Conservation (phyloP, 2,113 vertebrate species). For the Thalassarche chlororhynchos region DNA sequence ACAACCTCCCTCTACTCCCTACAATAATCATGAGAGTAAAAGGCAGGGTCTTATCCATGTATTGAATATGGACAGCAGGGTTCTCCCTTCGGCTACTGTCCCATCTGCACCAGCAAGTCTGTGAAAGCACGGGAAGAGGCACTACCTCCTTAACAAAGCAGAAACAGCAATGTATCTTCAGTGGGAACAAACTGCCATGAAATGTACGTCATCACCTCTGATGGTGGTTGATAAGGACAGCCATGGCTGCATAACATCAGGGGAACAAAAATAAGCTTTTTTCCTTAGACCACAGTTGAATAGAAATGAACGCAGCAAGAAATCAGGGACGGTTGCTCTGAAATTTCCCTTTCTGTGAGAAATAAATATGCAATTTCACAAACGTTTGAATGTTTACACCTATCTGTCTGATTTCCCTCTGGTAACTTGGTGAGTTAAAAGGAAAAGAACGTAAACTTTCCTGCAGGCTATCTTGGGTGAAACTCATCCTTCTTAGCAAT, state of each 20-base stretch:
- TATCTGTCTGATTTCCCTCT: not conserved
- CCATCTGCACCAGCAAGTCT: not conserved
- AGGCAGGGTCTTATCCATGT: not conserved
- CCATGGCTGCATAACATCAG: not conserved
- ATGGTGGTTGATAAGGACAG: not conserved
- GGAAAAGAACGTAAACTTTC: not conserved
- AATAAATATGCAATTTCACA: not conserved
- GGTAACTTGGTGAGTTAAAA: not conserved
- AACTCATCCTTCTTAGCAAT: not conserved
- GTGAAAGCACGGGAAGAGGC: not conserved
- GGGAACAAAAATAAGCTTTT: not conserved
- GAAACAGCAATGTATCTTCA: not conserved
- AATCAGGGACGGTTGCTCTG: not conserved
- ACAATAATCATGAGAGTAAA: not conserved
- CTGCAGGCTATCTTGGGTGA: not conserved
- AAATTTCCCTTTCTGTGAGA: not conserved
- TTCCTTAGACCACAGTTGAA: not conserved
- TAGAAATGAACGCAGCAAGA: not conserved
- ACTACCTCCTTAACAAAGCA: not conserved
- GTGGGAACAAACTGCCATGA: not conserved
- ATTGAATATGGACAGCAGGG: not conserved
- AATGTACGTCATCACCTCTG: not conserved
- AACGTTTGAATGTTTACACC: not conserved
- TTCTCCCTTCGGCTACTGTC: not conserved
- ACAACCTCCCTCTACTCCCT: not conserved